These are phyloP conservation scores for Chymomyza procnemis DNA, from an alignment of 2,888 invertebrate species.

Conservation along the genomic window DNA sequence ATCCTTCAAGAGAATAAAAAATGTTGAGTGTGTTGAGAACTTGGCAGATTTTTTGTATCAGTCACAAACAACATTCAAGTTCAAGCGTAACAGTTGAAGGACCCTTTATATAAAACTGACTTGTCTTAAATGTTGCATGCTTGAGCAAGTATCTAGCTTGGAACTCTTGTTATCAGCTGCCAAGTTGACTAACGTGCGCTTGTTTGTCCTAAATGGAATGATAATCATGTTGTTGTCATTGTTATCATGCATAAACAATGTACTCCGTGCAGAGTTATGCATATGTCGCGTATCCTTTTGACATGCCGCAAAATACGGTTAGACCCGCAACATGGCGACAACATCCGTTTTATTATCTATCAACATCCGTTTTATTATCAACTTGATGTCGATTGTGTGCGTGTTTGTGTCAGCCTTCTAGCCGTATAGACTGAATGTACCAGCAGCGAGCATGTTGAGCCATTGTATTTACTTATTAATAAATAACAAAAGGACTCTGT, in stretches of 20 bases:
- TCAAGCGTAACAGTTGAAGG: too few relatives aligned
- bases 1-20: too few relatives aligned
- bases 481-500: conserved; percentile 47
- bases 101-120: neutral
- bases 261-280: neutral
- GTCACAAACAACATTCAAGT: too few relatives aligned
- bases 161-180: neutral
- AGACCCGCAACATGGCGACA: neutral
- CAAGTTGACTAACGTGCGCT: neutral
- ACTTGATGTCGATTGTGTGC: conserved; percentile 19
- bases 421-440: neutral
- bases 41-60: too few relatives aligned
- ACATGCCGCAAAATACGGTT: neutral
- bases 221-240: neutral
- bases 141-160: neutral
- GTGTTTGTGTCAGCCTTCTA: conserved; percentile 7
- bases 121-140: neutral
- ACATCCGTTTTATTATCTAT: conserved; percentile 18
- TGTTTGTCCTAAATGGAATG: neutral
- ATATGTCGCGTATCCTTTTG: conserved; percentile 15
- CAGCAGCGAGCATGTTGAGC: neutral
- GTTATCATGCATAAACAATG: neutral
- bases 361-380: conserved; percentile 19
- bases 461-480: conserved; percentile 56
- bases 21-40: too few relatives aligned